Base-by-base conservation (phyloP, 2,888 invertebrate species). In the Pristionchus japonicus region DNA sequence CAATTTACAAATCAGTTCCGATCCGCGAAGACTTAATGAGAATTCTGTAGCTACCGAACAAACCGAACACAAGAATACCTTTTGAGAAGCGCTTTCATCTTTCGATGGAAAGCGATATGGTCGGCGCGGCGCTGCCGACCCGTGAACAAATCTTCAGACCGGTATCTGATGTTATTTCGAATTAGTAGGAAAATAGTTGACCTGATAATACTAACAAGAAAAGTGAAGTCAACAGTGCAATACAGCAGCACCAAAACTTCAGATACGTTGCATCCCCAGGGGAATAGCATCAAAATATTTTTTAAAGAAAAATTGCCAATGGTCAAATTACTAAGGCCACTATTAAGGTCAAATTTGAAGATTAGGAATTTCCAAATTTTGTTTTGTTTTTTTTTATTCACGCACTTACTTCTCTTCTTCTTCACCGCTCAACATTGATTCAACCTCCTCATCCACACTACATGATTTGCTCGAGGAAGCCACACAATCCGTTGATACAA, bases 81-180 rank as follows among this genome's bases (percentile, higher is more conserved):
- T 34, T 83, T 83, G n/a, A 91, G 86, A 84, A 91, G 88, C 13
- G 88, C 83, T 88, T 92, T 92, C 89, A 92, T 89, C 84, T 92
- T 90, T 31, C 92, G 86, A 87, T 90, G 92, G 77, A 92, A 92
- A 74, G 91, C 91, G 52, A 92, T 91, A 82, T 92, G 92, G 7
- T 90, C 92, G 64, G 90, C 91, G 23, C 92, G 89, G 31, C 90
- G 90, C 91, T 47, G 67, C 13, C 86, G 67, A 20, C 86, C 86
- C 34, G 43, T 43, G 77, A 43, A 77, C 15, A n/a, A 11, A 20
- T 77, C 77, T 27, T 77, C 77, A 77, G 77, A 43, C 23, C 77
- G 77, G 17, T 1, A 77, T 77, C 77, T 77, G 15, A 40, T 6
- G 15, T 31, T 9, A 64, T 64, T 64, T n/a, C n/a, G 17, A 6